Evolutionary conservation across 2,888 invertebrate genomes (phyloP).

Genomic region (Brassicogethes aeneus): DNA sequence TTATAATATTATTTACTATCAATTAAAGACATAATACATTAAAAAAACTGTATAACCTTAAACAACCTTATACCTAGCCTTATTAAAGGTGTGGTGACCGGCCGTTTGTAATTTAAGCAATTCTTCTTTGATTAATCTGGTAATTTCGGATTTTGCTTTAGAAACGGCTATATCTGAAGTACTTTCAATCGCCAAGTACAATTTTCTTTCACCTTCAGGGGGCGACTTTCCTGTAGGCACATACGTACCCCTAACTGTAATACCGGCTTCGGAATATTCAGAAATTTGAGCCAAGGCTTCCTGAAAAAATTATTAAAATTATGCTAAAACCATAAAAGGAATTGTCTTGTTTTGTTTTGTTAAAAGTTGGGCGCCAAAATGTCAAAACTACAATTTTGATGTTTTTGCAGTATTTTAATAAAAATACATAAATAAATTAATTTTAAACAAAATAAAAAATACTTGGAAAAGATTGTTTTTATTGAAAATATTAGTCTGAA

Average conservation of each 20-base stretch:
- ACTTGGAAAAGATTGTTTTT: too few species aligned
- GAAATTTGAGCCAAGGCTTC: constrained; percentile 97
- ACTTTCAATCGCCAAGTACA: constrained; percentile 98
- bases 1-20: too few species aligned
- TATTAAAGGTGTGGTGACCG: constrained; percentile 79
- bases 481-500: too few species aligned
- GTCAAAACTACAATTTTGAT: too few species aligned
- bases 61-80: constrained; percentile 90
- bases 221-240: constrained; percentile 82
- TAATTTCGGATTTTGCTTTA: constrained; percentile 95
- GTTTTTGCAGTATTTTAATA: too few species aligned
- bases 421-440: too few species aligned
- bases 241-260: constrained; percentile 96
- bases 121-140: constrained; percentile 96
- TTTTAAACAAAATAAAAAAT: too few species aligned
- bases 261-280: constrained; percentile 98
- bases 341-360: too few species aligned
- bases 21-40: constrained; percentile 3
- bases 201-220: constrained; percentile 88
- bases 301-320: constrained; percentile 46
- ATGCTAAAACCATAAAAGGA: too few species aligned
- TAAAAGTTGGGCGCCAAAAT: too few species aligned
- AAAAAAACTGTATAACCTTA: constrained; percentile 33
- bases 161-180: constrained; percentile 93
- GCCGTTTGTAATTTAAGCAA: constrained; percentile 84